phyloP scores from a whole-genome alignment of 2,797 vertebrate genomes.

The Onychomys arenicola region DNA sequence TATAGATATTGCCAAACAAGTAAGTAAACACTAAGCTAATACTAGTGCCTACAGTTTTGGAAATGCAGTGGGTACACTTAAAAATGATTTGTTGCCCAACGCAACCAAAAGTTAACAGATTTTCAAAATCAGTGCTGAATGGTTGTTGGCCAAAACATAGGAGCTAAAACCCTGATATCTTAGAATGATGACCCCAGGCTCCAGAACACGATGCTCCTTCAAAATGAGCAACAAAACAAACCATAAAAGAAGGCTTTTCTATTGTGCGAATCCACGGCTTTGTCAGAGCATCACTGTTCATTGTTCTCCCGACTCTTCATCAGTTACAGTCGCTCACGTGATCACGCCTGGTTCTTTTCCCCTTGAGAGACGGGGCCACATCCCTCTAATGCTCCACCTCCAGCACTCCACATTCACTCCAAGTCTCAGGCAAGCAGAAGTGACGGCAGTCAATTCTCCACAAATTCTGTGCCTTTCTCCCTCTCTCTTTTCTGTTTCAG shows the following conservation, averaged over 20 bases:
- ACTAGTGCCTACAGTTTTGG: neutral
- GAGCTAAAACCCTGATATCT: conserved; percentile 55
- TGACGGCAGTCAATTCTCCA: neutral
- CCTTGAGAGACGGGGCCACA: conserved; percentile 1
- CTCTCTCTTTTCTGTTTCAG: neutral
- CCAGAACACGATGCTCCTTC: conserved; percentile 75
- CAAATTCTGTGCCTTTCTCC: conserved; percentile 22
- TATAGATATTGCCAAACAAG: conserved; percentile 23
- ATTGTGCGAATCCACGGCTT: conserved; percentile 65
- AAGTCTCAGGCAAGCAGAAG: neutral
- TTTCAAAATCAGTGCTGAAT: conserved; percentile 9
- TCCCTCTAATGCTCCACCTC: neutral
- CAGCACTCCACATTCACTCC: conserved; percentile 31
- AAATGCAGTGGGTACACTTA: neutral
- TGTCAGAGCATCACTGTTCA: conserved; percentile 74
- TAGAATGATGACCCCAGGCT: conserved; percentile 29
- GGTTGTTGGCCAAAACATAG: neutral
- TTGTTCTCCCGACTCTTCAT: conserved; percentile 70
- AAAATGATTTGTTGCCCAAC: conserved; percentile 13
- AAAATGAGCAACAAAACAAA: conserved; percentile 70
- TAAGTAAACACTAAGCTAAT: conserved; percentile 42
- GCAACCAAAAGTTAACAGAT: conserved; percentile 13
- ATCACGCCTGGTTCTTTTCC: conserved; percentile 68
- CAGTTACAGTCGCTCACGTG: neutral
- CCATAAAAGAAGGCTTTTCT: conserved; percentile 76